A percentile compares a stretch with the other conserved stretches of the same genome.
phyloP scores from a whole-genome alignment of 2,797 vertebrate genomes.

The Muscicapa comitata region DNA sequence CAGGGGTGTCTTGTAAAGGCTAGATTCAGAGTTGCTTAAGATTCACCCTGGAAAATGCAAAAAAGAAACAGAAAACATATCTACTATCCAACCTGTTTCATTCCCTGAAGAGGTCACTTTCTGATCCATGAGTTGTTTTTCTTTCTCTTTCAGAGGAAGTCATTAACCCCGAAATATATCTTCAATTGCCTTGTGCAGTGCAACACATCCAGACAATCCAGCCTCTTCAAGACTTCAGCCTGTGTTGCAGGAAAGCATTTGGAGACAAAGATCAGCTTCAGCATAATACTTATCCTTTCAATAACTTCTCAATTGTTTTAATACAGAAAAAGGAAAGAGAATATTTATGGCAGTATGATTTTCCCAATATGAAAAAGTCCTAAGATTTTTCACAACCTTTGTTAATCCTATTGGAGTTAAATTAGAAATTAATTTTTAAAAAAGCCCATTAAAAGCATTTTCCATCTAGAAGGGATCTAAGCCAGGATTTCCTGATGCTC shows the following conservation, averaged over 20 bases:
- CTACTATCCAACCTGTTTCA: background rate
- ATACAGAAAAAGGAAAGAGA: background rate
- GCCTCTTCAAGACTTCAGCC: background rate
- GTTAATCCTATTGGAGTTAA: background rate
- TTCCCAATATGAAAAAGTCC: background rate
- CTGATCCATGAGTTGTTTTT: background rate
- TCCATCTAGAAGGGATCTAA: background rate
- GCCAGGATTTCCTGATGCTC: background rate
- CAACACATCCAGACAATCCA: background rate
- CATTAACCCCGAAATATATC: background rate
- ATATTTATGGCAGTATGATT: background rate
- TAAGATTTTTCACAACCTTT: background rate
- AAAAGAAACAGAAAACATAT: background rate
- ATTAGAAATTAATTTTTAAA: background rate
- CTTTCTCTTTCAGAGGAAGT: background rate
- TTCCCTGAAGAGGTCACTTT: background rate
- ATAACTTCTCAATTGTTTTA: background rate
- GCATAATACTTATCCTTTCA: background rate
- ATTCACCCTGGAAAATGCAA: background rate
- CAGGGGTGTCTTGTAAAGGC: background rate
- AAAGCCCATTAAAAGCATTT: background rate
- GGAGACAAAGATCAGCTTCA: background rate
- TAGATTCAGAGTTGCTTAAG: background rate
- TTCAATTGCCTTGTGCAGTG: background rate
- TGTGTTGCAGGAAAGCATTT: background rate